Evolutionary conservation across 2,888 invertebrate genomes (phyloP).

Genomic region (Oxystoma pomonae): DNA sequence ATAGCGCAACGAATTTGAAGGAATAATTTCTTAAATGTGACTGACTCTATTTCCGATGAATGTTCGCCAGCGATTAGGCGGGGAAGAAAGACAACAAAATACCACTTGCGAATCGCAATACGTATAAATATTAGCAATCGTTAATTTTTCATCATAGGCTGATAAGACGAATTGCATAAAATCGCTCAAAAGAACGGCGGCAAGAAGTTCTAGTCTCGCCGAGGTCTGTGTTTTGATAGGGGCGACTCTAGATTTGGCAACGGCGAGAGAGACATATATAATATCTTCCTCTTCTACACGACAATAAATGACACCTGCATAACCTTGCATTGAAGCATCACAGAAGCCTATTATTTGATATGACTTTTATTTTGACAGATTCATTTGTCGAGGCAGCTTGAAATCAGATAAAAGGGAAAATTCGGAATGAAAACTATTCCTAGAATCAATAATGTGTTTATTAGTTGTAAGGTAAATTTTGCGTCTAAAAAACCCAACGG

Average conservation of each 20-base stretch:
- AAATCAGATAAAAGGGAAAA: constrained; percentile 5
- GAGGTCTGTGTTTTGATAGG: not conserved
- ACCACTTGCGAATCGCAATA: not conserved
- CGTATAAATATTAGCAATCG: not conserved
- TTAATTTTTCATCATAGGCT: not conserved
- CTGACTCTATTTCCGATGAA: constrained; percentile 2
- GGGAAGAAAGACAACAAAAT: not conserved
- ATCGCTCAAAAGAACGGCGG: not conserved
- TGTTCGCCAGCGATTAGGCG: not conserved
- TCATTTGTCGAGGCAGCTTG: constrained; percentile 2
- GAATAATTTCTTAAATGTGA: constrained; percentile 5
- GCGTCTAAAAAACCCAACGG: constrained; percentile 6
- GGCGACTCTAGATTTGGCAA: not conserved
- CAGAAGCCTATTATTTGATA: constrained; percentile 4
- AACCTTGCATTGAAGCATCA: constrained; percentile 2
- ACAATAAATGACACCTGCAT: not conserved
- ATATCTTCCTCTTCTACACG: not conserved
- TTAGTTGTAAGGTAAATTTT: constrained; percentile 5
- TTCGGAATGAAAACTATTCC: constrained; percentile 6
- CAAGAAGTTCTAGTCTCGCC: not conserved
- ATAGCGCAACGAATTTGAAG: constrained; percentile 1
- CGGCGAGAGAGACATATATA: not conserved
- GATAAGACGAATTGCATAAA: not conserved
- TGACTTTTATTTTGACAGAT: constrained; percentile 4
- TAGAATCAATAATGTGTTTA: constrained; percentile 3